Conservation (phyloP, 2,113 vertebrate genomes). For the Anguilla japonica region DNA sequence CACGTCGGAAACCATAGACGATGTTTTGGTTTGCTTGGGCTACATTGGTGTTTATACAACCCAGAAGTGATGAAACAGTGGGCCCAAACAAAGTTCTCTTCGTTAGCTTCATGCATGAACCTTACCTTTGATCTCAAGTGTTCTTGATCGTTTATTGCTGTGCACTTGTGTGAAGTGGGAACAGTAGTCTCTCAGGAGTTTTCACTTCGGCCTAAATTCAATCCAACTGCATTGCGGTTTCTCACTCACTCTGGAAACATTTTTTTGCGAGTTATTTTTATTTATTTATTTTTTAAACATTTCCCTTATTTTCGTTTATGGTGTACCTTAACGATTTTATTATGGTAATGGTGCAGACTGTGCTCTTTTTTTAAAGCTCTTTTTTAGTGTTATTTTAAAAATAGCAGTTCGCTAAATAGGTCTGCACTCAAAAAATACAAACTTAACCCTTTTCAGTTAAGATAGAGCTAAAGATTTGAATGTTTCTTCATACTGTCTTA, state of each 20-base stretch:
- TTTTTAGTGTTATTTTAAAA: background rate
- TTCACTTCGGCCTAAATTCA: background rate
- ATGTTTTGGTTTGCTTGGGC: constrained; percentile 34
- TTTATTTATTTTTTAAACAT: background rate
- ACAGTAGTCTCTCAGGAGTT: background rate
- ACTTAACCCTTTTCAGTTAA: background rate
- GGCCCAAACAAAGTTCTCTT: background rate
- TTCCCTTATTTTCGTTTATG: background rate
- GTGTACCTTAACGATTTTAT: background rate
- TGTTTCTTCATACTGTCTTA: no score
- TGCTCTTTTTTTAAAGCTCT: no score
- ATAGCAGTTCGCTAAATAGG: background rate
- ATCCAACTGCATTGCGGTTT: background rate
- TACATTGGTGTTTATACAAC: constrained; percentile 34
- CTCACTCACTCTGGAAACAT: background rate
- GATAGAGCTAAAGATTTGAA: background rate
- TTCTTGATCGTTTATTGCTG: background rate
- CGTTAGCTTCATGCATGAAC: background rate
- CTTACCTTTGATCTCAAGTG: background rate
- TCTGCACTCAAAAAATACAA: background rate
- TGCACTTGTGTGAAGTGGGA: background rate
- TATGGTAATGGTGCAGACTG: background rate
- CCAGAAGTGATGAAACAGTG: constrained; percentile 19
- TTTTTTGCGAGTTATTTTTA: background rate
- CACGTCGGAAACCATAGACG: constrained; percentile 38